phyloP scores from a whole-genome alignment of 2,113 vertebrate genomes.

The Camelus bactrianus region DNA sequence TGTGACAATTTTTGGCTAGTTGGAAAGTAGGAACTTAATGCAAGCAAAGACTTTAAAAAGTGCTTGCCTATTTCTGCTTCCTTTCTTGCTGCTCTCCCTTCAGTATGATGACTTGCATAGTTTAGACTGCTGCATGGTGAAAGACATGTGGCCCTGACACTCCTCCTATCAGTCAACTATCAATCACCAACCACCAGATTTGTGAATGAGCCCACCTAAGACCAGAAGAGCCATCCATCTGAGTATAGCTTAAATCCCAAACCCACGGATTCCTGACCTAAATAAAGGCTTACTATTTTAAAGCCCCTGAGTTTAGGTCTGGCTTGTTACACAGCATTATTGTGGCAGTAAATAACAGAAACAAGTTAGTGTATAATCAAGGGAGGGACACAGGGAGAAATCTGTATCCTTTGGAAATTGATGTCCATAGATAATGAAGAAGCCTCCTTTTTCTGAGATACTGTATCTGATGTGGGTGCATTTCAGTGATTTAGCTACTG shows the following conservation, averaged over 20 bases:
- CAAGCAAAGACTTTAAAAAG: background rate
- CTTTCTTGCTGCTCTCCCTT: background rate
- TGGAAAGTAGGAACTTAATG: background rate
- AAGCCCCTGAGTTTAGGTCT: background rate
- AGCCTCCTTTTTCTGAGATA: background rate
- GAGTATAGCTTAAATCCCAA: background rate
- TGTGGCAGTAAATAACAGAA: conserved; percentile 8
- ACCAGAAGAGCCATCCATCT: background rate
- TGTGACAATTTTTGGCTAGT: conserved; percentile 19
- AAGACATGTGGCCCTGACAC: background rate
- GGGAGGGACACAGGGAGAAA: background rate
- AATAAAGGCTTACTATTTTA: background rate
- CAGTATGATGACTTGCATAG: background rate
- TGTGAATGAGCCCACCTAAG: background rate
- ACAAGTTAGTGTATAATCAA: background rate
- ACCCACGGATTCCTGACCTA: background rate
- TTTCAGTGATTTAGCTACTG: background rate
- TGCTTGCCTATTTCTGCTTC: background rate
- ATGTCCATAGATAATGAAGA: background rate
- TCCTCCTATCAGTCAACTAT: background rate
- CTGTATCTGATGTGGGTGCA: background rate
- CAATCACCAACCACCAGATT: background rate
- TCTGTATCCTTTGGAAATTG: background rate
- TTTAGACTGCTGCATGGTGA: background rate
- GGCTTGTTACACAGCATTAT: background rate